These are phyloP conservation scores for Microhierax caerulescens DNA, from an alignment of 2,797 vertebrate species.

Conservation along the genomic window DNA sequence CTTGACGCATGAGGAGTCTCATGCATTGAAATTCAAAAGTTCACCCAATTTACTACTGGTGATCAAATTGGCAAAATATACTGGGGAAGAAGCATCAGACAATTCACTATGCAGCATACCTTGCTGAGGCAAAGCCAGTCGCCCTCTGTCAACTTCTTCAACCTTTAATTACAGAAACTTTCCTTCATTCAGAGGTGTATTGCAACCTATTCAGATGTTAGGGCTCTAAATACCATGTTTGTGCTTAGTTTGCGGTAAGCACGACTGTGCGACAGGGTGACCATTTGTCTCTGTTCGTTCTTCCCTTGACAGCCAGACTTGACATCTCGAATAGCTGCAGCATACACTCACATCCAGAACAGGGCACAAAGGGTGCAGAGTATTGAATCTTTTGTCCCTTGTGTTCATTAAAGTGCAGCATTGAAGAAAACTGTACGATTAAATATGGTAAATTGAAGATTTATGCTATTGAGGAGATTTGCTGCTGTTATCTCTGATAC, in stretches of 20 bases:
- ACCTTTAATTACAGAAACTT: background rate
- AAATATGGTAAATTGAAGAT: background rate
- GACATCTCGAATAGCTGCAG: background rate
- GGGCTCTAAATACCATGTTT: background rate
- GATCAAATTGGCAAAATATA: constrained; percentile 4
- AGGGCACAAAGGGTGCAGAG: background rate
- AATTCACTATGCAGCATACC: background rate
- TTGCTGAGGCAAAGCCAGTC: background rate
- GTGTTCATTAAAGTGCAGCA: background rate
- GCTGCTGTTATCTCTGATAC: background rate
- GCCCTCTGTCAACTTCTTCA: background rate
- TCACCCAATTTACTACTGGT: constrained; percentile 25
- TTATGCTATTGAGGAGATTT: background rate
- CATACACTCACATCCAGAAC: background rate
- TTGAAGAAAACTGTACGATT: background rate
- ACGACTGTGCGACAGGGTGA: background rate
- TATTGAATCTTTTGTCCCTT: background rate
- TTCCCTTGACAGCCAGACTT: background rate
- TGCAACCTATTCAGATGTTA: constrained; percentile 34
- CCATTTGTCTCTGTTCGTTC: constrained; percentile 37
- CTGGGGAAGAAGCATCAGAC: background rate
- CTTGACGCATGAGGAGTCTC: constrained; percentile 5
- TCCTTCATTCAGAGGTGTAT: background rate
- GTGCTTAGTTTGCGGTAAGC: constrained; percentile 23
- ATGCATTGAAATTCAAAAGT: constrained; percentile 41